These are phyloP conservation scores for Nannoperca obscura DNA, from an alignment of 2,797 vertebrate species.

Conservation along the genomic window DNA sequence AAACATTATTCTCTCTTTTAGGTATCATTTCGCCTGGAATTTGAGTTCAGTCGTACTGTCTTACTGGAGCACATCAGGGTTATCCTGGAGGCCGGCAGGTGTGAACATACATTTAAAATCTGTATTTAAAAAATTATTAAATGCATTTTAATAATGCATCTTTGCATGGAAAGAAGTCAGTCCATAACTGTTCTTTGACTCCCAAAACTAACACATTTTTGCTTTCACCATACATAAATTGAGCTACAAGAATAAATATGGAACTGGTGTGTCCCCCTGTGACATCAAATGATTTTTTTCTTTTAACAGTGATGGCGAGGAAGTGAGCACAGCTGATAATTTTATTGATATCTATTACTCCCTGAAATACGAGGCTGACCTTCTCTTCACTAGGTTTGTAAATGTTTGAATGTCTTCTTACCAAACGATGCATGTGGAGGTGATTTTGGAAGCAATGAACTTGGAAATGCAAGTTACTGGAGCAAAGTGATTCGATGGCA, in stretches of 20 bases:
- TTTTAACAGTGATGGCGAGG: constrained; percentile 91
- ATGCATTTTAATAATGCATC: not conserved
- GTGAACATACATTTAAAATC: constrained; percentile 6
- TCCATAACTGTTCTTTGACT: not conserved
- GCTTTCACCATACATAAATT: not conserved
- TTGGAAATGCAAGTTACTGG: not conserved
- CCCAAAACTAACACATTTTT: too few species aligned
- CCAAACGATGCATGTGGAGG: not conserved
- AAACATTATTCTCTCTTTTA: constrained; percentile 58
- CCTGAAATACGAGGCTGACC: constrained; percentile 93
- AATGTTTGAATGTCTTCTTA: not conserved
- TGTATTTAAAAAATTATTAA: not conserved
- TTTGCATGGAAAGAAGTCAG: not conserved
- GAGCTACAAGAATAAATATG: constrained; percentile 13
- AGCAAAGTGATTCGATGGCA: not conserved
- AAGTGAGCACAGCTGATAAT: constrained; percentile 90
- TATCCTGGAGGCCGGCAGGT: constrained; percentile 89
- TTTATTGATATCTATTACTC: constrained; percentile 88
- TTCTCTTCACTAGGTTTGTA: constrained; percentile 95
- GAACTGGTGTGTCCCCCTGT: not conserved
- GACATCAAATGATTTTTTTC: constrained; percentile 40
- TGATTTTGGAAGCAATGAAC: not conserved
- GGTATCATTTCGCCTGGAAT: constrained; percentile 95
- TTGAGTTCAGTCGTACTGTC: constrained; percentile 92
- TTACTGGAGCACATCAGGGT: constrained; percentile 91